These are phyloP conservation scores for Riparia riparia DNA, from an alignment of 2,113 vertebrate genomes.

Conservation along the genomic window DNA sequence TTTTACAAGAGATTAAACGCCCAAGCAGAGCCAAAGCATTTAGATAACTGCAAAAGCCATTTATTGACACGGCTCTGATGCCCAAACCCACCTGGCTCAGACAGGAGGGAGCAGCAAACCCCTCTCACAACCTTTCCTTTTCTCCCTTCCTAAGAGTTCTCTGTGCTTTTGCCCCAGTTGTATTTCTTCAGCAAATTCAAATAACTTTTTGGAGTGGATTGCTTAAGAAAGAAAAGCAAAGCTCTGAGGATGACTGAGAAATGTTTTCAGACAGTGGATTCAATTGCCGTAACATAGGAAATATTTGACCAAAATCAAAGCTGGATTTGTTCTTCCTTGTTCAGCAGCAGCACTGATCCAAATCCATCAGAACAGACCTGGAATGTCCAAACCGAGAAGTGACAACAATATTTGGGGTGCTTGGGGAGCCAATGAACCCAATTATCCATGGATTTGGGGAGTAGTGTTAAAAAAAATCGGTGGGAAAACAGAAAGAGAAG, in stretches of 20 bases:
- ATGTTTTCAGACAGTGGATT: neutral
- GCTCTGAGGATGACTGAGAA: neutral
- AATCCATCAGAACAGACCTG: neutral
- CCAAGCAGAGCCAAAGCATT: constrained; percentile 26
- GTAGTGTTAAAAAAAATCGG: accelerated
- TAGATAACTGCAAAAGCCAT: constrained; percentile 60
- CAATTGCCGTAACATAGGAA: neutral
- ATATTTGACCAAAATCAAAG: neutral
- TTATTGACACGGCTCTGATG: constrained; percentile 4
- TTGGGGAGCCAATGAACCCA: neutral
- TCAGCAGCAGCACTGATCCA: neutral
- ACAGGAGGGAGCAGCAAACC: neutral
- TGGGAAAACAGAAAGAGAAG: neutral
- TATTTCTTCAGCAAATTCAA: neutral
- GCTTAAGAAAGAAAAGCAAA: neutral
- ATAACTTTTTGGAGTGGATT: neutral
- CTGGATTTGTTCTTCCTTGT: neutral
- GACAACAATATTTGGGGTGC: neutral
- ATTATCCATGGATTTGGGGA: neutral
- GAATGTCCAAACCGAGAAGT: neutral
- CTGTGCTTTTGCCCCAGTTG: neutral
- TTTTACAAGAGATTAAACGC: constrained; percentile 68
- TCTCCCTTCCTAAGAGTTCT: neutral
- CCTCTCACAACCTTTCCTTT: neutral
- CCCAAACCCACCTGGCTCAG: neutral